Conservation (phyloP, 1,140 invertebrate species). For the Drosophila funebris region DNA sequence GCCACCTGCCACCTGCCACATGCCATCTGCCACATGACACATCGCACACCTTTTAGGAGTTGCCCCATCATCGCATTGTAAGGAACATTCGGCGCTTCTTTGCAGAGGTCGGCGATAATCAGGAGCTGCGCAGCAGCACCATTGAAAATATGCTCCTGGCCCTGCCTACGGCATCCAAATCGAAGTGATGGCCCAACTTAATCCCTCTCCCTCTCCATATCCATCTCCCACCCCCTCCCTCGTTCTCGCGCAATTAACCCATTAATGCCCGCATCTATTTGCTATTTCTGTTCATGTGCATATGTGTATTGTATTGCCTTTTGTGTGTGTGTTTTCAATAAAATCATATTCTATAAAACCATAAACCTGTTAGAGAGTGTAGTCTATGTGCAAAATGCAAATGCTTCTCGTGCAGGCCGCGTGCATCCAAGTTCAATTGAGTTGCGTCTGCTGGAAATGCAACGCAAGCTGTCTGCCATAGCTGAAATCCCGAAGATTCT, state of each 20-base stretch:
- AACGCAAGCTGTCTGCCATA: conserved; percentile 77
- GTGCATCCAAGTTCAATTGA: conserved; percentile 66
- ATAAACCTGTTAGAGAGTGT: neutral
- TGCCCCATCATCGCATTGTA: conserved; percentile 83
- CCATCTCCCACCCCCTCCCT: neutral
- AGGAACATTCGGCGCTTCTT: conserved; percentile 82
- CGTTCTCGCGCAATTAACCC: neutral
- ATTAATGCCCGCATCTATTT: conserved; percentile 4
- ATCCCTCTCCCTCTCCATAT: neutral
- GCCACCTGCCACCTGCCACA: neutral
- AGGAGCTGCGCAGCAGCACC: conserved; percentile 71
- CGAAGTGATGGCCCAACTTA: conserved; percentile 49
- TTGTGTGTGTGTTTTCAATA: conserved; percentile 49
- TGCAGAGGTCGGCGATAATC: conserved; percentile 79
- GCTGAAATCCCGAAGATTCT: conserved; percentile 81
- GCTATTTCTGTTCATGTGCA: conserved; percentile 3
- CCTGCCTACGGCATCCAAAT: conserved; percentile 73
- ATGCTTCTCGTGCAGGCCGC: conserved; percentile 43
- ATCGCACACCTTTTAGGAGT: conserved; percentile 52
- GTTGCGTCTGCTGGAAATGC: conserved; percentile 75
- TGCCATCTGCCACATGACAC: neutral
- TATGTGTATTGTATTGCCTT: conserved; percentile 5
- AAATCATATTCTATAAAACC: conserved; percentile 29
- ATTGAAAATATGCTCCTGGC: conserved; percentile 82
- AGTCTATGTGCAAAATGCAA: neutral